Base-by-base conservation (phyloP, 1,140 invertebrate species). In the Cherax destructor region DNA sequence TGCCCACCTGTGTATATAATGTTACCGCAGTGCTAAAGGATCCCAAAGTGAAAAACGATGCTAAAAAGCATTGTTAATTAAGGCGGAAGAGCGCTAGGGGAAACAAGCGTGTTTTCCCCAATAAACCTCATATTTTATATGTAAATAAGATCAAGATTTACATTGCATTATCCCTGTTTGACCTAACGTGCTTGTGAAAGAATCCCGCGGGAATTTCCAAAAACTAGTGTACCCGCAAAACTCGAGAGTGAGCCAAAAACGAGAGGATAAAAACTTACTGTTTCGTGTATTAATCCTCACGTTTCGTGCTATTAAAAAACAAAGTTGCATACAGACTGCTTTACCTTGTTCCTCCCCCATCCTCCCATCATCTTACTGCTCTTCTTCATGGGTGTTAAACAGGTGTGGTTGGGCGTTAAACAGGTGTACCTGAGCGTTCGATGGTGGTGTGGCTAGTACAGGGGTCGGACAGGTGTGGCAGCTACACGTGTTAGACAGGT, bases 41-140 rank as follows among this genome's bases (percentile, higher is more conserved):
- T 16, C 18, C 50, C 56, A 13, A 3, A 16, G 50, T 56, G 56
- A 52, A 52, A 59, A 80, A 74, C 59, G 18, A 24, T 30, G 24
- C 78, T 24, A 88, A 88, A 88, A 88, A 88, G 77, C 78, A 88
- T 81, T 88, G 86, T 88, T 88, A 81, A 88, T 88, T 88, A 88
- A 88, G 86, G 77, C 59, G 30, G 61, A 88, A 24, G 59, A 50
- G 78, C 61, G 86, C 59, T 10, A 79, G 56, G 49, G 78, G 78
- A 88, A 88, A 88, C 86, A 69, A 10, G 47, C 86, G 59, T 80
- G 77, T 88, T 88, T 88, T 69, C 61, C 77, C 86, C 86, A 69
- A 69, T 88, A 88, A 79, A 80, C 78, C 61, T 88, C 76, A 65
- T 88, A 50, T 88, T 88, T 80, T 81, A 80, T 65, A 81, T 79